Evolutionary conservation across 2,888 invertebrate species (phyloP).

Genomic region (Schizotus pectinicornis): DNA sequence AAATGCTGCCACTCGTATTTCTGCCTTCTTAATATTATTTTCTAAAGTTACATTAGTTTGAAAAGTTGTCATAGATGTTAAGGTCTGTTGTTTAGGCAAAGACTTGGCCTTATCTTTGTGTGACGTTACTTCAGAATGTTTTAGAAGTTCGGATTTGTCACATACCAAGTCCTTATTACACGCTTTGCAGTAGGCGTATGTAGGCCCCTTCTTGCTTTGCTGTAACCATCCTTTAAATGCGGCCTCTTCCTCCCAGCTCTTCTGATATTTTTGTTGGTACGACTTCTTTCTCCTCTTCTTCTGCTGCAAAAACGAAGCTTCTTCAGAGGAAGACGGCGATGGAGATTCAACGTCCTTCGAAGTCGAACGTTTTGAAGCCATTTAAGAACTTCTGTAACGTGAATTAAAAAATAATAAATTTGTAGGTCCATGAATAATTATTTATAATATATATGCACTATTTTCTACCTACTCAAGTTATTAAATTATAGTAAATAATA

Average conservation of each 20-base stretch:
- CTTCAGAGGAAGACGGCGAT: conserved; percentile 15
- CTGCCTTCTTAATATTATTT: conserved; percentile 19
- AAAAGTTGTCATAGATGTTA: conserved; percentile 19
- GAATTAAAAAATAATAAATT: too few relatives aligned
- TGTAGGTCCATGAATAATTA: too few relatives aligned
- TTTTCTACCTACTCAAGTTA: too few relatives aligned
- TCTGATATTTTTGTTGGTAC: conserved; percentile 8
- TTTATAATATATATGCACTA: too few relatives aligned
- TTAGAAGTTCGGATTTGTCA: conserved; percentile 23
- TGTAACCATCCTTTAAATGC: conserved; percentile 21
- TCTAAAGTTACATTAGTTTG: conserved; percentile 7
- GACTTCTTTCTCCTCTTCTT: conserved; percentile 7
- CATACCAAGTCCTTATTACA: conserved; percentile 27
- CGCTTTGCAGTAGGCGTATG: conserved; percentile 20
- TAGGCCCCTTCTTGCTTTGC: conserved; percentile 23
- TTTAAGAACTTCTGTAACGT: too few relatives aligned
- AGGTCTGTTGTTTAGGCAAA: conserved; percentile 12
- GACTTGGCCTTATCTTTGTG: conserved; percentile 14
- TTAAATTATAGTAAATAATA: too few relatives aligned
- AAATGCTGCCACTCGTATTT: conserved; percentile 19
- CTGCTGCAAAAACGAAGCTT: neutral
- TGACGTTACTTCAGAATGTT: conserved; percentile 14
- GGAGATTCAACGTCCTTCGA: too few relatives aligned
- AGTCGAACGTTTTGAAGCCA: too few relatives aligned
- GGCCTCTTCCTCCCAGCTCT: conserved; percentile 3